Evolutionary conservation across 2,888 invertebrate species (phyloP).

Genomic region (Thecophora atra): DNA sequence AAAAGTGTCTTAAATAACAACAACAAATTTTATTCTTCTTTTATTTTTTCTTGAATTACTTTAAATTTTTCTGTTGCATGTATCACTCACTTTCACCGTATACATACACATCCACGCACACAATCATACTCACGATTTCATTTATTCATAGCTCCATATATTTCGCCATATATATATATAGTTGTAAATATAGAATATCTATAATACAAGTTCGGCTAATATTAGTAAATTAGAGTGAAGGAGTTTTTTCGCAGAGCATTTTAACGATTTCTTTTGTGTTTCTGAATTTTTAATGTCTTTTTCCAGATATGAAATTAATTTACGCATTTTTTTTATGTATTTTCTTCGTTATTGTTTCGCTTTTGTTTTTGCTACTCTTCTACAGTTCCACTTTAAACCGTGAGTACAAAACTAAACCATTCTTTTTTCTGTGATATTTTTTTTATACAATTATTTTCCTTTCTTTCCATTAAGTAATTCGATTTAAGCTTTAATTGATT

Average conservation of each 20-base stretch:
- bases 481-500: not conserved
- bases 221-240: no score
- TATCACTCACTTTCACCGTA: no score
- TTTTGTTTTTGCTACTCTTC: not conserved
- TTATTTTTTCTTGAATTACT: no score
- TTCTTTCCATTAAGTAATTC: not conserved
- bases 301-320: constrained; percentile 30
- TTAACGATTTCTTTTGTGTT: constrained; percentile 1
- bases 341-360: not conserved
- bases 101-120: no score
- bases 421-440: constrained; percentile 1
- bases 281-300: not conserved
- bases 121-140: no score
- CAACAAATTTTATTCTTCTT: no score
- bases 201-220: no score
- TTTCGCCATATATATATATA: no score
- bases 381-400: constrained; percentile 7
- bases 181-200: no score
- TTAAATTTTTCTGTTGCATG: no score
- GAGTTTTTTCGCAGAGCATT: not conserved
- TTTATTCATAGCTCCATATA: no score
- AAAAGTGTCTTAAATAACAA: no score
- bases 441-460: constrained; percentile 33
- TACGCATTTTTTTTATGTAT: not conserved
- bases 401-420: constrained; percentile 33